A percentile compares a stretch with the other conserved stretches of the same genome.
phyloP scores from a whole-genome alignment of 2,113 vertebrate genomes.

The Colossoma macropomum region DNA sequence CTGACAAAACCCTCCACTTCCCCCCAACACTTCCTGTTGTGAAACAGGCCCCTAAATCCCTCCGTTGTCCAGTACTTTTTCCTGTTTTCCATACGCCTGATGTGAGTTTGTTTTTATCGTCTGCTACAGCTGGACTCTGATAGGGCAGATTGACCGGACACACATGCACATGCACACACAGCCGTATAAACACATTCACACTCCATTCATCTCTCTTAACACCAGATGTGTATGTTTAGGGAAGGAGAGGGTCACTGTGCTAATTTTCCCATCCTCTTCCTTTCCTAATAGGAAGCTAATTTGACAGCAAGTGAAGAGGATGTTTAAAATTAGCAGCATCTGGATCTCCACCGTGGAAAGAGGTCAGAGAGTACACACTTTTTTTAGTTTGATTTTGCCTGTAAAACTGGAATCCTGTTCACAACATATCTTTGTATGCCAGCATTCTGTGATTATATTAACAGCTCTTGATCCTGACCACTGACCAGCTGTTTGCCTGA shows the following conservation, averaged over 20 bases:
- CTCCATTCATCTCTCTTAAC: slow-evolving; percentile 32
- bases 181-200: slow-evolving; percentile 25
- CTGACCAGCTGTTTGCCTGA: slow-evolving; percentile 27
- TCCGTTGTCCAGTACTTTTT: slow-evolving; percentile 40
- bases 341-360: slow-evolving; percentile 16
- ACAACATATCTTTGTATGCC: background rate
- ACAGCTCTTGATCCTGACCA: slow-evolving; percentile 26
- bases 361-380: slow-evolving; percentile 10
- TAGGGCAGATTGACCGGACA: slow-evolving; percentile 9
- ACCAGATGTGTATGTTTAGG: slow-evolving; percentile 38
- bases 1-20: slow-evolving; percentile 37
- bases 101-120: slow-evolving; percentile 50
- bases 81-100: slow-evolving; percentile 51
- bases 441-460: slow-evolving; percentile 13
- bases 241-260: slow-evolving; percentile 31
- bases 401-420: background rate
- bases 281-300: slow-evolving; percentile 11
- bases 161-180: background rate
- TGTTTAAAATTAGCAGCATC: slow-evolving; percentile 23
- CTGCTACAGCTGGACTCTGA: slow-evolving; percentile 43
- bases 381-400: slow-evolving; percentile 25
- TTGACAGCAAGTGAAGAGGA: slow-evolving; percentile 37
- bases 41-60: slow-evolving; percentile 38
- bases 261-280: slow-evolving; percentile 20
- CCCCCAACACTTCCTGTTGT: slow-evolving; percentile 56